Evolutionary conservation across 2,113 vertebrate genomes (phyloP).

Genomic region (Upupa epops): DNA sequence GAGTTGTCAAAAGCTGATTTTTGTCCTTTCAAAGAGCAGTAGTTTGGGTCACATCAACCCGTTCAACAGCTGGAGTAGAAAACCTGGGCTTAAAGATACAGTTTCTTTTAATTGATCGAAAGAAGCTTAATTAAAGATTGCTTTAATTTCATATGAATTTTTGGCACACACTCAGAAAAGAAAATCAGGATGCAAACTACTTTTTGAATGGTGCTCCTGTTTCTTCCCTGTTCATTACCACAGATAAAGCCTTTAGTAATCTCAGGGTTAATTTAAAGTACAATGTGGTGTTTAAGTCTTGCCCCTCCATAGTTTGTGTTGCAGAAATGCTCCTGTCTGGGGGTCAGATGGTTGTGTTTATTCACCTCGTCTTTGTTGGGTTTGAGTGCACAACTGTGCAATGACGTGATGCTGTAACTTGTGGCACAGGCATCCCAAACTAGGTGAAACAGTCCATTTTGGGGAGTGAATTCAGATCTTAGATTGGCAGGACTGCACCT

Average conservation of each 20-base stretch:
- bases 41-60: not conserved
- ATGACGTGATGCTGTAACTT: not conserved
- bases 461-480: not conserved
- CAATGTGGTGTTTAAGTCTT: not conserved
- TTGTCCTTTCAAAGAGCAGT: not conserved
- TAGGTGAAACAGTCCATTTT: too few relatives aligned
- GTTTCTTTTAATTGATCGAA: not conserved
- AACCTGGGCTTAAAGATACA: not conserved
- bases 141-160: constrained; percentile 6
- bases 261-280: not conserved
- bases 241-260: not conserved
- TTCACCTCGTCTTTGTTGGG: not conserved
- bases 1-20: not conserved
- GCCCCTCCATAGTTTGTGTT: not conserved
- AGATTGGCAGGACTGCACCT: not conserved
- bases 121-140: not conserved
- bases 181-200: not conserved
- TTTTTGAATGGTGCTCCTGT: not conserved
- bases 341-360: not conserved
- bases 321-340: not conserved
- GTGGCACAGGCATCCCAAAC: not conserved
- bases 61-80: not conserved
- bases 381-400: not conserved
- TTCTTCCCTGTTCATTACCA: not conserved
- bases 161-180: not conserved